phyloP scores from a whole-genome alignment of 2,113 vertebrate genomes.

The Todiramphus saurophagus region DNA sequence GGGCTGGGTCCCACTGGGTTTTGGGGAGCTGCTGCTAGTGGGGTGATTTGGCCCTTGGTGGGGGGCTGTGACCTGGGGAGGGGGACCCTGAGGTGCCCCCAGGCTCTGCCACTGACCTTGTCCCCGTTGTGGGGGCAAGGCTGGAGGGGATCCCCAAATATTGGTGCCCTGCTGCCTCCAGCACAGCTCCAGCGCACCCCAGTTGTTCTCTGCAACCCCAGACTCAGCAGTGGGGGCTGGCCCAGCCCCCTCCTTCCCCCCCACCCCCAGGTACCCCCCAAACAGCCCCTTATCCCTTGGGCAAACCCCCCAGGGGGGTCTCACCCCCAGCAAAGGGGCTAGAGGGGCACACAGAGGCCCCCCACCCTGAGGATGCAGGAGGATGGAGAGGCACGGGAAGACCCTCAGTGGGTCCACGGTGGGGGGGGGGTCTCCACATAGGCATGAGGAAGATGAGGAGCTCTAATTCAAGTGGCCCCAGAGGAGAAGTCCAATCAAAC shows the following conservation, averaged over 20 bases:
- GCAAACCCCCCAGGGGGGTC: too few relatives aligned
- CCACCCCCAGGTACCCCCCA: too few relatives aligned
- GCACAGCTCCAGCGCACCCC: background rate
- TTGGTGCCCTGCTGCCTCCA: fast-evolving
- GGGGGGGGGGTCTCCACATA: background rate
- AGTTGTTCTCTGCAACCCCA: background rate
- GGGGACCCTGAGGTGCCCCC: background rate
- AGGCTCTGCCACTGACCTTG: background rate
- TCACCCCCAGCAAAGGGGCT: background rate
- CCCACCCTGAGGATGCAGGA: background rate
- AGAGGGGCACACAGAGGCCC: fast-evolving
- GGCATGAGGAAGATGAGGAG: background rate
- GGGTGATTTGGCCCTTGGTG: background rate
- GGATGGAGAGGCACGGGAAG: fast-evolving
- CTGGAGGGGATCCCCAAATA: background rate
- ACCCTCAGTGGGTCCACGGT: background rate
- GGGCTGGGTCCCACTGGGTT: background rate
- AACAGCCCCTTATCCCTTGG: background rate
- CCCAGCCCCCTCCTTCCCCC: too few relatives aligned
- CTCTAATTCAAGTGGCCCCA: background rate
- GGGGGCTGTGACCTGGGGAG: background rate
- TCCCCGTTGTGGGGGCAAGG: too few relatives aligned
- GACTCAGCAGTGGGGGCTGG: background rate
- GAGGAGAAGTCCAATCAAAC: constrained; percentile 3
- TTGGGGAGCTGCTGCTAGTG: background rate